Evolutionary conservation across 1,140 invertebrate genomes (phyloP).

Genomic region (Probaryconus sp.): DNA sequence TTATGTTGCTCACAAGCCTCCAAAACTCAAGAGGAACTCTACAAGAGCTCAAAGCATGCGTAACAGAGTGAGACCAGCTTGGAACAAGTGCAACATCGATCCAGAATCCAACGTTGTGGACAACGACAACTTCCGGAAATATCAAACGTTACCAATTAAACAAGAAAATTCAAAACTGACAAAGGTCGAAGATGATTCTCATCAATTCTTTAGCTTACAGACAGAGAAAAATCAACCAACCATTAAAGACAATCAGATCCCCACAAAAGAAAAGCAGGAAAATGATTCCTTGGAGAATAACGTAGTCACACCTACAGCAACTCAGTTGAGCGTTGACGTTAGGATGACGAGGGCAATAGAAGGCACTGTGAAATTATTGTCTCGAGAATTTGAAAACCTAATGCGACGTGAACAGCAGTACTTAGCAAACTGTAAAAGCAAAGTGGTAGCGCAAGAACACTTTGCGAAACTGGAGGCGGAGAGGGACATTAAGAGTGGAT

Average conservation of each 20-base stretch:
- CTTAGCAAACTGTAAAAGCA: slow-evolving; percentile 64
- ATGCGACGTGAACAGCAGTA: slow-evolving; percentile 69
- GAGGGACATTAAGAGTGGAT: slow-evolving; percentile 56
- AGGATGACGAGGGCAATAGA: slow-evolving; percentile 72
- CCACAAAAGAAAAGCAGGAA: slow-evolving; percentile 65
- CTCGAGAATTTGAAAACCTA: slow-evolving; percentile 74
- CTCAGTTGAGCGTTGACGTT: slow-evolving; percentile 63
- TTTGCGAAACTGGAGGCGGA: slow-evolving; percentile 72
- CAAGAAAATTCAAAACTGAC: slow-evolving; percentile 17
- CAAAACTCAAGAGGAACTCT: slow-evolving; percentile 75
- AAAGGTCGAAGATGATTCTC: slow-evolving; percentile 33
- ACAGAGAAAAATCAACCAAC: slow-evolving; percentile 18
- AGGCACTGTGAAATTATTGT: slow-evolving; percentile 73
- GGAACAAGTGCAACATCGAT: slow-evolving; percentile 70
- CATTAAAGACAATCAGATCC: slow-evolving; percentile 61
- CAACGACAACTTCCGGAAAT: slow-evolving; percentile 33
- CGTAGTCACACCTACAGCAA: slow-evolving; percentile 18
- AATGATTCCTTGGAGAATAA: slow-evolving; percentile 69
- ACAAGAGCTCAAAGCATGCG: slow-evolving; percentile 72
- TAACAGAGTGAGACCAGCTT: slow-evolving; percentile 67
- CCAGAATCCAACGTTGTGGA: slow-evolving; percentile 14
- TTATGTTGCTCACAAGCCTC: slow-evolving; percentile 77
- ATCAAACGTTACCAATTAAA: slow-evolving; percentile 30
- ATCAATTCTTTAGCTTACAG: slow-evolving; percentile 65
- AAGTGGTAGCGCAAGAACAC: slow-evolving; percentile 61